Percentiles rank a stretch among this genome's conserved stretches.
Evolutionary conservation across 1,140 invertebrate genomes (phyloP).

Genomic region (Pseudomyrmex cubaensis): DNA sequence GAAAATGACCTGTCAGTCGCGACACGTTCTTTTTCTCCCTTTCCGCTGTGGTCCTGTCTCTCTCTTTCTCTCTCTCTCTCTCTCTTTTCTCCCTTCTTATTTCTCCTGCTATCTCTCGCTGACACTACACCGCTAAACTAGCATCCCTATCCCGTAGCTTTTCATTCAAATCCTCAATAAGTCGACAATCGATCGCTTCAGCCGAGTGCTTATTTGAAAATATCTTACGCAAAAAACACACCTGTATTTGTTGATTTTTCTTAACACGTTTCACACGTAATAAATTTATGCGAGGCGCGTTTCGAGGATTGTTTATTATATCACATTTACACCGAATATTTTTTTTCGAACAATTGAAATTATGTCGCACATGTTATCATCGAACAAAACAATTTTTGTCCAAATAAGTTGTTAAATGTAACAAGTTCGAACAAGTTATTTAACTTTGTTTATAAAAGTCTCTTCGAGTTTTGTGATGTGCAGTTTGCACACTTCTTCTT

Average conservation of each 20-base stretch:
- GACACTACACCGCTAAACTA: constrained; percentile 39
- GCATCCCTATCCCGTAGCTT: constrained; percentile 55
- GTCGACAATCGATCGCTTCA: constrained; percentile 20
- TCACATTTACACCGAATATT: not conserved
- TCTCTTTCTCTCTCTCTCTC: constrained; percentile 18
- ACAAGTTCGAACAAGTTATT: not conserved
- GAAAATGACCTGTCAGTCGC: constrained; percentile 84
- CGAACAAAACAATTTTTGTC: not conserved
- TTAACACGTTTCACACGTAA: constrained; percentile 1
- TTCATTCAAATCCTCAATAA: constrained; percentile 71
- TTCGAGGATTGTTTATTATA: not conserved
- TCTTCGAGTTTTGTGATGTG: not conserved
- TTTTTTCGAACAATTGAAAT: not conserved
- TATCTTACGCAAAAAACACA: not conserved
- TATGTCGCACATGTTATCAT: not conserved
- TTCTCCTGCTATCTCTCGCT: constrained; percentile 38
- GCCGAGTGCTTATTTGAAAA: not conserved
- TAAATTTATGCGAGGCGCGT: not conserved
- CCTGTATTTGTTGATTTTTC: not conserved
- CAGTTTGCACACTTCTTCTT: constrained; percentile 3
- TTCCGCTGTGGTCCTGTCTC: constrained; percentile 63
- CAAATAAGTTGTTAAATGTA: not conserved
- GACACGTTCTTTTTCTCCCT: constrained; percentile 78
- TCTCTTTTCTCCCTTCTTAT: constrained; percentile 57
- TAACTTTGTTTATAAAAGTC: constrained; percentile 10